These are phyloP conservation scores for Chalcis sispes DNA, from an alignment of 2,888 invertebrate species.

Conservation along the genomic window DNA sequence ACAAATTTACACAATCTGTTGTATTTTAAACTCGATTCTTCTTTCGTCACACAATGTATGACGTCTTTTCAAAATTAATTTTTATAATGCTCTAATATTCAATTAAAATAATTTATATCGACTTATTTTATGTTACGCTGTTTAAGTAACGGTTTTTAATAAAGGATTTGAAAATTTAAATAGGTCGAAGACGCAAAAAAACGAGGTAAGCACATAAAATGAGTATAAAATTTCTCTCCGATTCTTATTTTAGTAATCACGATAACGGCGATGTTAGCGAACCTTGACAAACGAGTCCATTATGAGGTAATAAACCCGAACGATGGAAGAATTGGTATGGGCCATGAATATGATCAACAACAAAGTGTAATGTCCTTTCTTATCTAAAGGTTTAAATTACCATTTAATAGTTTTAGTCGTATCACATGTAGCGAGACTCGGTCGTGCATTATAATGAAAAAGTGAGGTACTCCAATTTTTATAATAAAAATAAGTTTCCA, in stretches of 20 bases:
- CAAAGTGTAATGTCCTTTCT: constrained; percentile 30
- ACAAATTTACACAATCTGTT: neutral
- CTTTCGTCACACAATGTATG: neutral
- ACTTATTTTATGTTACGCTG: neutral
- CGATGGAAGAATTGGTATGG: neutral
- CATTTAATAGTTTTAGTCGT: neutral
- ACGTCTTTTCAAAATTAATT: neutral
- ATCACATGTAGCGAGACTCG: too few relatives aligned
- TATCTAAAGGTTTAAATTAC: constrained; percentile 21
- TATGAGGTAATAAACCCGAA: constrained; percentile 32
- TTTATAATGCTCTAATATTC: neutral
- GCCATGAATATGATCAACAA: neutral
- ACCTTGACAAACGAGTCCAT: constrained; percentile 23
- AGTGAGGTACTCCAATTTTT: too few relatives aligned
- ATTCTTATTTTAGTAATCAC: neutral
- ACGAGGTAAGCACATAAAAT: neutral
- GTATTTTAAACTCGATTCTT: neutral
- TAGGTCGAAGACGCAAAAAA: neutral
- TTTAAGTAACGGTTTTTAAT: too few relatives aligned
- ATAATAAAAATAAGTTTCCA: too few relatives aligned
- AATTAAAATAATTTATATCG: neutral
- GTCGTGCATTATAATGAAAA: too few relatives aligned
- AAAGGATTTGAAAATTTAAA: neutral
- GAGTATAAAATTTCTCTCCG: neutral
- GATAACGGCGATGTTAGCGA: constrained; percentile 11